Evolutionary conservation across 1,140 invertebrate genomes (phyloP).

Genomic region (Hyphantria cunea): DNA sequence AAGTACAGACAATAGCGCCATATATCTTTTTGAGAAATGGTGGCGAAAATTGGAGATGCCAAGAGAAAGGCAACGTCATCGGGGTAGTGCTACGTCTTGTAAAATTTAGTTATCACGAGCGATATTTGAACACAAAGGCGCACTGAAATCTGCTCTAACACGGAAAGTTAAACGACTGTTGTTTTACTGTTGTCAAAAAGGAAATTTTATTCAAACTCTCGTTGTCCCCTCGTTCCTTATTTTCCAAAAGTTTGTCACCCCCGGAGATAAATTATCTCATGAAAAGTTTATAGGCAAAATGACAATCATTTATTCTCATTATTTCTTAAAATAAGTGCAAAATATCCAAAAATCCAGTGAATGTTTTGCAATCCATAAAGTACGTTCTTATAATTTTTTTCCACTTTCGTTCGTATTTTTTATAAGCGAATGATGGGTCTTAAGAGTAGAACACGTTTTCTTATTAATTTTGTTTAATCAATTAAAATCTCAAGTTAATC

Average conservation of each 20-base stretch:
- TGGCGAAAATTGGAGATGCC: constrained; percentile 23
- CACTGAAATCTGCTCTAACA: constrained; percentile 38
- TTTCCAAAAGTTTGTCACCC: constrained; percentile 25
- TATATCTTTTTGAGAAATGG: constrained; percentile 27
- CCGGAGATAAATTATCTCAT: constrained; percentile 31
- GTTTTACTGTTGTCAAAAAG: constrained; percentile 50
- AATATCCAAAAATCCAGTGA: constrained; percentile 12
- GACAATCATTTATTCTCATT: constrained; percentile 35
- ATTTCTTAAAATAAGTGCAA: constrained; percentile 20
- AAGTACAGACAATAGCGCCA: constrained; percentile 22
- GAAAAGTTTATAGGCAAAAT: constrained; percentile 32
- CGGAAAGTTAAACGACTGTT: constrained; percentile 52
- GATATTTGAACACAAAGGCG: constrained; percentile 32
- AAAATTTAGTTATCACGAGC: constrained; percentile 19
- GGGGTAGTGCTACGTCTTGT: constrained; percentile 8
- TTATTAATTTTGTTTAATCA: constrained; percentile 3
- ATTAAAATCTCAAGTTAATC: too few species aligned
- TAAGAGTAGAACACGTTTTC: too few species aligned
- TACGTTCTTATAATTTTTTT: constrained; percentile 15
- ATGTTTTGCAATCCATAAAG: constrained; percentile 15
- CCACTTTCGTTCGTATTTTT: background rate
- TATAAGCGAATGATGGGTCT: too few species aligned
- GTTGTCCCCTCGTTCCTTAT: constrained; percentile 26
- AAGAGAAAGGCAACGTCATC: constrained; percentile 14
- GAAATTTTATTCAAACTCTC: constrained; percentile 39